Conservation (phyloP, 2,888 invertebrate genomes). For the Drosophila flavopinicola region DNA sequence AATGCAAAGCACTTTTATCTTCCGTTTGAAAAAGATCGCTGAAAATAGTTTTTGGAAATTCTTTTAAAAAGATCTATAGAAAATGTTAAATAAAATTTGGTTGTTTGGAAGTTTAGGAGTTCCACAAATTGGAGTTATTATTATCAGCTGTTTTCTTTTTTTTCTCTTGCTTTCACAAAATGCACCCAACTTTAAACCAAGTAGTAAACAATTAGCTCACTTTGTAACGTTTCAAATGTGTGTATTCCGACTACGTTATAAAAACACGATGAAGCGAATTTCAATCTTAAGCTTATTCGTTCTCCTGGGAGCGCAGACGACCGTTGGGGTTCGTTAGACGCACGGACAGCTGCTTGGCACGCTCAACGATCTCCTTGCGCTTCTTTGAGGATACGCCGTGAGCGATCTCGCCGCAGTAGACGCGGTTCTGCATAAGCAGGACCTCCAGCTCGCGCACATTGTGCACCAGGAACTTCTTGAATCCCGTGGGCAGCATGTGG, state of each 20-base stretch:
- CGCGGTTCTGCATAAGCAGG: constrained; percentile 99
- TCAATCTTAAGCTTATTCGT: constrained; percentile 90
- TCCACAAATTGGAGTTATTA: too few relatives aligned
- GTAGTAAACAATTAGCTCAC: constrained; percentile 22
- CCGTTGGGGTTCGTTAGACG: constrained; percentile 98
- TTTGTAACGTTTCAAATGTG: constrained; percentile 62
- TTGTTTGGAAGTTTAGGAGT: too few relatives aligned
- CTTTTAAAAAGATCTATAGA: too few relatives aligned
- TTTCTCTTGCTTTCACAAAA: too few relatives aligned
- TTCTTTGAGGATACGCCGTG: constrained; percentile 99
- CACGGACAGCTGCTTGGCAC: constrained; percentile 97
- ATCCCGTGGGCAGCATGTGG: constrained; percentile 99
- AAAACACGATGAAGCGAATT: constrained; percentile 64
- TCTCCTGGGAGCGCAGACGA: constrained; percentile 98
- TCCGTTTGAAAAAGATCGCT: too few relatives aligned
- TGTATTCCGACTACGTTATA: constrained; percentile 76
- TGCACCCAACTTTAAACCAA: constrained; percentile 5
- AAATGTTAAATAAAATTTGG: too few relatives aligned
- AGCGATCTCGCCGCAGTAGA: constrained; percentile 98
- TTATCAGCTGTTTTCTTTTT: too few relatives aligned
- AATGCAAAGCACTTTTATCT: too few relatives aligned
- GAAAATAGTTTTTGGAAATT: too few relatives aligned
- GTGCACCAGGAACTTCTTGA: constrained; percentile 96
- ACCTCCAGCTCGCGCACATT: constrained; percentile 98
- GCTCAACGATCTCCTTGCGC: constrained; percentile 97